Base-by-base conservation (phyloP, 2,113 vertebrate genomes). In the Naja naja region DNA sequence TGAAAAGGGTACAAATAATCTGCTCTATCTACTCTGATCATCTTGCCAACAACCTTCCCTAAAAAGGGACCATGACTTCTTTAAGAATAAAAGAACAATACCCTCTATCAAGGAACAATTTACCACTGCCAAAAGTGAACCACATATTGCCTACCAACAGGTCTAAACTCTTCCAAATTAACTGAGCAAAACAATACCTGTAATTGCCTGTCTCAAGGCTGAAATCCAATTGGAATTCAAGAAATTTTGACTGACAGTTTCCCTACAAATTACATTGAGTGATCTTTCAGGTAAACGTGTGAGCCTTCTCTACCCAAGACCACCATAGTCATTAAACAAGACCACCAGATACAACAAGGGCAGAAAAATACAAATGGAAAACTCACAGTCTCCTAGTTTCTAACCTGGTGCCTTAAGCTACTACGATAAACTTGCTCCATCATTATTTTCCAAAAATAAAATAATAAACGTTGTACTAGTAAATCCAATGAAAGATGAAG, bases 391-490 rank as follows among this genome's bases (percentile, higher is more conserved):
- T 81, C n/a, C 12, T 16, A 69, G 11, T 69, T 69, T 69, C 64
- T 69, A 69, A n/a, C 5, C 69, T 81, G 16, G n/a, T 81, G 16
- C 69, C 34, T 81, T 39, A 74, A 74, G n/a, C n/a, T 18, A 34
- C 5, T 74, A 74, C 5, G 39, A 18, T n/a, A 74, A 34, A 74
- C 14, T 20, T 34, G 5, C 16, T 34, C n/a, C n/a, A 39, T 39
- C 34, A 69, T 93, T 92, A 91, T 56, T 96, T 96, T 92, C 91
- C 58, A n/a, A n/a, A n/a, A n/a, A n/a, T n/a, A n/a, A n/a, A n/a
- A n/a, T n/a, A n/a, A n/a, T n/a, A n/a, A n/a, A n/a, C n/a, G 45
- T 8, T 30, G 14, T 94, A 3, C 6, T 49, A 93, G 45, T 3
- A 85, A 92, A 74, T 8, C 85, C 0, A 91, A 7, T 91, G 91